Conservation (phyloP, 1,140 invertebrate species). For the Aphelinus certus region DNA sequence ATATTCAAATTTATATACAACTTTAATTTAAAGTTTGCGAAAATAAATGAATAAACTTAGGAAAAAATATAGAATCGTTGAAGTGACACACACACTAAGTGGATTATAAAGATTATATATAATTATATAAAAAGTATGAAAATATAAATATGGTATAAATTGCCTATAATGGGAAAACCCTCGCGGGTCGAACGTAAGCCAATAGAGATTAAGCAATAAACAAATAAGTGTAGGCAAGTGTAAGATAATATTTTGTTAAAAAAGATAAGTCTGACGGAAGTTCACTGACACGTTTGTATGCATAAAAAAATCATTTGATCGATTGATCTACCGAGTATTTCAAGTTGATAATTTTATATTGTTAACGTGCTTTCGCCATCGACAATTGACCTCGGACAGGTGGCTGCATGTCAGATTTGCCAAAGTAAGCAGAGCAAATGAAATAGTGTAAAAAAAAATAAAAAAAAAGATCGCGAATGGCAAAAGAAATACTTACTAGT, state of each 20-base stretch:
- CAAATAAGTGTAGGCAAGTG: constrained; percentile 51
- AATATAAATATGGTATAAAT: constrained; percentile 43
- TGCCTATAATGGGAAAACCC: constrained; percentile 51
- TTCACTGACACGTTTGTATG: constrained; percentile 46
- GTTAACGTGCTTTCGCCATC: constrained; percentile 52
- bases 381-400: constrained; percentile 51
- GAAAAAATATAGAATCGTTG: no score
- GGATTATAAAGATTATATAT: constrained; percentile 37
- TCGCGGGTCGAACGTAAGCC: constrained; percentile 55
- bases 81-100: constrained; percentile 10
- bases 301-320: constrained; percentile 6
- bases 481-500: background rate
- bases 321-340: background rate
- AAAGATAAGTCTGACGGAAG: constrained; percentile 53
- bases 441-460: constrained; percentile 38
- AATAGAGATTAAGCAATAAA: constrained; percentile 64
- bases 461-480: background rate
- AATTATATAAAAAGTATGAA: constrained; percentile 38
- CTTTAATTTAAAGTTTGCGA: no score
- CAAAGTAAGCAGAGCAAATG: constrained; percentile 46
- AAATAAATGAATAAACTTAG: no score
- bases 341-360: constrained; percentile 40
- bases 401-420: constrained; percentile 44
- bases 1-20: no score
- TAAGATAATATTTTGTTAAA: constrained; percentile 66